Base-by-base conservation (phyloP, 1,140 invertebrate genomes). In the Catajapyx aquilonaris region DNA sequence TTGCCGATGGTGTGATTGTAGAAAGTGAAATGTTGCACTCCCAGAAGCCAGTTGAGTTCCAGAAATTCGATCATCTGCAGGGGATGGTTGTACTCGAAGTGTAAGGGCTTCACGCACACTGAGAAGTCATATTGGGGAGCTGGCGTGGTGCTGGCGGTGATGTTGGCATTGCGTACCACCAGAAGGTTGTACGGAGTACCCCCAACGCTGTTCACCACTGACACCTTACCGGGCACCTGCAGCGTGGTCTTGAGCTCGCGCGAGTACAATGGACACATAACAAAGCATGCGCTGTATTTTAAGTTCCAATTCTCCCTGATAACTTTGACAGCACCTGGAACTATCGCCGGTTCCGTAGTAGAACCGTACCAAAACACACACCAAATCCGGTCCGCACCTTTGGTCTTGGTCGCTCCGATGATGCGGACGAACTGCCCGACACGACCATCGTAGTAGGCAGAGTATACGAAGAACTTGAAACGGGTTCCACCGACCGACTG, bases 251-350 rank as follows among this genome's bases (percentile, higher is more conserved):
- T 41, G 31, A 35, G 30, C 22, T 40, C 22, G 19, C 19, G 11
- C 19, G 18, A 18, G 21, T 22, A 43, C 25, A 86, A 54, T 3
- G 78, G 71, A 47, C 85, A 90, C 25, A 87, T 64, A 2, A 93
- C 68, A 52, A 90, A 91, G 43, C 76, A 81, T 5, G 85, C 86
- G 46, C 81, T 88, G 56, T 87, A 93, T 50, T 85, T 85, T 2
- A 90, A 57, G 53, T 87, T 90, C 85, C 85, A 93, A 54, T 90
- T 88, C 56, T 93, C 86, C 19, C 83, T 62, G 20, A 91, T 90
- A 1, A 79, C 67, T 69, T 78, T 54, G 21, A 62, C 53, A 17
- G 47, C 48, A 19, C 48, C 59, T 31, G 44, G 42, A 15, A 56
- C 50, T 4, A 48, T 47, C 13, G 44, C 48, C 30, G 40, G 46